These are phyloP conservation scores for Anniella stebbinsi DNA, from an alignment of 2,797 vertebrate genomes.

Conservation along the genomic window DNA sequence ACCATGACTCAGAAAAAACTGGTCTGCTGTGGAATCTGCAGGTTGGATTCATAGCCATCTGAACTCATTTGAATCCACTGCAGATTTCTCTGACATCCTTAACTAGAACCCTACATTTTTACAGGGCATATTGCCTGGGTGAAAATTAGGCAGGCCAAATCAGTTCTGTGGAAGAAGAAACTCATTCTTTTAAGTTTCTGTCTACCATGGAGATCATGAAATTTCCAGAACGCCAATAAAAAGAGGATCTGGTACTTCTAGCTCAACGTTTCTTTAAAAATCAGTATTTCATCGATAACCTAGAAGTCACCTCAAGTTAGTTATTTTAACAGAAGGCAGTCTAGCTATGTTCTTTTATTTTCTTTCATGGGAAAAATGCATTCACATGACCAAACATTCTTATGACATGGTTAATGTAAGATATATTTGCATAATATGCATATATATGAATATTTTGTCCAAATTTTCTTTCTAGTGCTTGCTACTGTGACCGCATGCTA, in stretches of 20 bases:
- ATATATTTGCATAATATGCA: conserved; percentile 84
- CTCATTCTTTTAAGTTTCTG: background rate
- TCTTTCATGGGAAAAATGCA: conserved; percentile 60
- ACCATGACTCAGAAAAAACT: no score
- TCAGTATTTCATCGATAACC: conserved; percentile 70
- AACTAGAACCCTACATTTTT: background rate
- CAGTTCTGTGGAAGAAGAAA: background rate
- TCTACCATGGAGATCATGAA: background rate
- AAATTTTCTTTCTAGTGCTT: conserved; percentile 77
- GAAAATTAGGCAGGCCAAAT: background rate
- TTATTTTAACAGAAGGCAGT: conserved; percentile 77
- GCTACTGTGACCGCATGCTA: conserved; percentile 81
- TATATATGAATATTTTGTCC: conserved; percentile 80
- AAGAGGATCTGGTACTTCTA: background rate
- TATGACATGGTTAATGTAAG: conserved; percentile 81
- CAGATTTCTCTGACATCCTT: no score
- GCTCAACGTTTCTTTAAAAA: conserved; percentile 58
- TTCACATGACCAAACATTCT: conserved; percentile 72
- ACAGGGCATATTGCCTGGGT: background rate
- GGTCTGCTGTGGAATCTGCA: no score
- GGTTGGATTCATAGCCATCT: no score
- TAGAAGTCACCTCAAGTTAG: conserved; percentile 80
- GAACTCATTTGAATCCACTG: no score
- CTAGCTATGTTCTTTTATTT: conserved; percentile 57
- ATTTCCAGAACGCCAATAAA: background rate